phyloP scores from a whole-genome alignment of 2,113 vertebrate species.

The Indicator indicator region DNA sequence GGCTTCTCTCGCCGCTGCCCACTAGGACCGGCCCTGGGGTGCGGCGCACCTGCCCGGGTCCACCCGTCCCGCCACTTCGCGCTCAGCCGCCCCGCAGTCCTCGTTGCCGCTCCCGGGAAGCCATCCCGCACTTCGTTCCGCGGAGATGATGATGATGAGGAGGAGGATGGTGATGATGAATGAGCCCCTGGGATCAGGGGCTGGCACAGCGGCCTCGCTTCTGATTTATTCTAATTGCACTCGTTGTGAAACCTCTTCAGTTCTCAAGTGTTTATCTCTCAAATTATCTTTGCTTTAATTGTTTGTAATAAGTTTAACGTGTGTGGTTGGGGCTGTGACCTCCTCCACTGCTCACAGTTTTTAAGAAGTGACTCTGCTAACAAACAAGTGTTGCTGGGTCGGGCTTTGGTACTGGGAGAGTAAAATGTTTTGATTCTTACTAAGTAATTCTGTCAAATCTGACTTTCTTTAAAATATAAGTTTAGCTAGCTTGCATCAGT shows the following conservation, averaged over 20 bases:
- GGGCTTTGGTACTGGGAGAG: background rate
- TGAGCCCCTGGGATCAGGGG: background rate
- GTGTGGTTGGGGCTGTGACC: constrained; percentile 34
- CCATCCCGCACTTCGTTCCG: background rate
- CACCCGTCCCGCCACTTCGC: background rate
- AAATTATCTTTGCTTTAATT: constrained; percentile 48
- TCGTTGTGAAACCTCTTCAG: constrained; percentile 37
- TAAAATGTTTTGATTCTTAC: background rate
- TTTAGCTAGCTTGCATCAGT: background rate
- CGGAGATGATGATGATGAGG: rapidly evolving
- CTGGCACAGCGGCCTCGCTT: background rate
- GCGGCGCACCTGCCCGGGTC: constrained; percentile 21
- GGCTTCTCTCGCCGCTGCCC: background rate
- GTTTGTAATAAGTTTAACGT: background rate
- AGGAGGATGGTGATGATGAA: background rate
- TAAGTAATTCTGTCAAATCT: background rate
- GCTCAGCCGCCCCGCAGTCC: background rate
- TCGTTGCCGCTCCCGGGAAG: background rate
- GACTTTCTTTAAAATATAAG: background rate
- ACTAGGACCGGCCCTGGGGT: background rate
- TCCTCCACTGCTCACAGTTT: background rate
- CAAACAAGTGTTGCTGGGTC: background rate
- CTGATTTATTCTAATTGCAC: background rate
- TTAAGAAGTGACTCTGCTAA: background rate
- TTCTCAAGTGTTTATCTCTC: constrained; percentile 45